phyloP scores from a whole-genome alignment of 1,140 invertebrate species.

The Antheraea mylitta region DNA sequence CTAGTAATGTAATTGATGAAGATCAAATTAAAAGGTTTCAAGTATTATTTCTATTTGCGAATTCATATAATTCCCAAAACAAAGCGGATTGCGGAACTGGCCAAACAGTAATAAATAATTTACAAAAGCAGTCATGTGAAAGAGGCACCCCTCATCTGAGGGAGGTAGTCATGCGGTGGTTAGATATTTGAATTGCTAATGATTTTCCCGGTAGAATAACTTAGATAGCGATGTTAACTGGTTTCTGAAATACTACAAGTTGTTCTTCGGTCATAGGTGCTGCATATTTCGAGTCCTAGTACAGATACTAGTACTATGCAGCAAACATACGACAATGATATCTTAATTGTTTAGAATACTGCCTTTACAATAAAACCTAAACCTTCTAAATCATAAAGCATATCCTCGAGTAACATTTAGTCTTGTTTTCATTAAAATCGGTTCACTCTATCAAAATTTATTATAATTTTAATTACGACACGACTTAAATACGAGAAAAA shows the following conservation, averaged over 20 bases:
- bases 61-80: slow-evolving; percentile 34
- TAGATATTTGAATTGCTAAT: slow-evolving; percentile 72
- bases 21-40: too few relatives aligned
- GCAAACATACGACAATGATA: background rate
- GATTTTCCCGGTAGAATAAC: slow-evolving; percentile 61
- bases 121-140: slow-evolving; percentile 66
- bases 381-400: too few relatives aligned
- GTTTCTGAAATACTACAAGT: slow-evolving; percentile 47
- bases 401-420: too few relatives aligned
- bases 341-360: background rate
- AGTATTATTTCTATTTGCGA: slow-evolving; percentile 28
- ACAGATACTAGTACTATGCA: background rate
- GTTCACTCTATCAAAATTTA: too few relatives aligned
- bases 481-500: too few relatives aligned
- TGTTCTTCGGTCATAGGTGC: slow-evolving; percentile 8
- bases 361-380: too few relatives aligned
- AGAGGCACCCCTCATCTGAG: slow-evolving; percentile 47
- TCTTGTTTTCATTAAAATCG: too few relatives aligned
- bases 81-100: slow-evolving; percentile 42
- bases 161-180: slow-evolving; percentile 45
- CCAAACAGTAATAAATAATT: slow-evolving; percentile 69
- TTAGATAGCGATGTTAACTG: slow-evolving; percentile 47
- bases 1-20: too few relatives aligned
- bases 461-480: too few relatives aligned
- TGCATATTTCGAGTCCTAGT: background rate